phyloP scores from a whole-genome alignment of 1,140 invertebrate species.

The Spodoptera litura region DNA sequence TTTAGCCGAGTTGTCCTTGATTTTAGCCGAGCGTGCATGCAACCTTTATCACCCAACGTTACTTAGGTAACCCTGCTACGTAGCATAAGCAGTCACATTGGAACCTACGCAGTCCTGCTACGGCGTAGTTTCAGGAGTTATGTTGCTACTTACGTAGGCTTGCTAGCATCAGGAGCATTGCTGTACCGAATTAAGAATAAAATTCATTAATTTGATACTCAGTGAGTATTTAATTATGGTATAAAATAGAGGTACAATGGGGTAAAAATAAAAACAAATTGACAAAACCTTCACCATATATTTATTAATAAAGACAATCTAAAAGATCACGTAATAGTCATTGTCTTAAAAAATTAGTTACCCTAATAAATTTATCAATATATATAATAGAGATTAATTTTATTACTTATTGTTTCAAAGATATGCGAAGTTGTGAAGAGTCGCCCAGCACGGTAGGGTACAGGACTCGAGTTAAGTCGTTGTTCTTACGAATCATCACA shows the following conservation, averaged over 20 bases:
- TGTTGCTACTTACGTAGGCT: background rate
- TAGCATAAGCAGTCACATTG: background rate
- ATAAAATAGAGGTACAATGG: background rate
- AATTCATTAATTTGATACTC: background rate
- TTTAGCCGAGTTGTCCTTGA: too few relatives aligned
- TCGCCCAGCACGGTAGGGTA: conserved; percentile 68
- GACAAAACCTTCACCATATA: conserved; percentile 86
- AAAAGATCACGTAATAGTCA: conserved; percentile 86
- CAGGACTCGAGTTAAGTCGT: conserved; percentile 77
- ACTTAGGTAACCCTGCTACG: background rate
- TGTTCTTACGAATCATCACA: conserved; percentile 82
- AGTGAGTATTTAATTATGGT: background rate
- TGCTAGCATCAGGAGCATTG: background rate
- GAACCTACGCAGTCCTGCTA: too few relatives aligned
- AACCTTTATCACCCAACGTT: too few relatives aligned
- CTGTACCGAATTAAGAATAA: background rate
- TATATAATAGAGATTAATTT: conserved; percentile 83
- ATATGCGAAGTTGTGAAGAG: conserved; percentile 85
- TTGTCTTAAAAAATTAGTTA: conserved; percentile 86
- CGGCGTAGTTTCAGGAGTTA: too few relatives aligned
- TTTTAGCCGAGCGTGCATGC: too few relatives aligned
- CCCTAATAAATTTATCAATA: conserved; percentile 86
- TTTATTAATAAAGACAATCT: conserved; percentile 87
- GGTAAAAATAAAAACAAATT: conserved; percentile 78
- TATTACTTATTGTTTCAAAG: conserved; percentile 86